These are phyloP conservation scores for Euspilapteryx auroguttella DNA, from an alignment of 2,888 invertebrate genomes.

Conservation along the genomic window DNA sequence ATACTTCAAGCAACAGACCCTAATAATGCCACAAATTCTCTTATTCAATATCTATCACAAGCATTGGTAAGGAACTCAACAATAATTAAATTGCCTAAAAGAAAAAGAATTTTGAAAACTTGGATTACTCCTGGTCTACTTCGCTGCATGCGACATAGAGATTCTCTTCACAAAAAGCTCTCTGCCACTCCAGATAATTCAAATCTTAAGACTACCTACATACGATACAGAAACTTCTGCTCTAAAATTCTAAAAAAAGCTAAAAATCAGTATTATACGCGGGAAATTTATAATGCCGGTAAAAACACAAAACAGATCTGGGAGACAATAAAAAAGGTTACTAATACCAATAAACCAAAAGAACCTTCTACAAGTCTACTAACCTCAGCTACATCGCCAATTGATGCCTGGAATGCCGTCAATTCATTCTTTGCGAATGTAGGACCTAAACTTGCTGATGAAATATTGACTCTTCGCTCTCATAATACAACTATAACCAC, in stretches of 20 bases:
- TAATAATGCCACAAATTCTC: not conserved
- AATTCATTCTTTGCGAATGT: not conserved
- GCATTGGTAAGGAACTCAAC: not conserved
- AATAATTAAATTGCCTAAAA: not conserved
- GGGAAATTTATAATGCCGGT: not conserved
- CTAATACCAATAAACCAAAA: not conserved
- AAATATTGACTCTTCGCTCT: not conserved
- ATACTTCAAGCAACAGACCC: not conserved
- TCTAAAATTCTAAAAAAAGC: not conserved
- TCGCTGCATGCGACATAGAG: not conserved
- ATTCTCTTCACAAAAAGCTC: not conserved
- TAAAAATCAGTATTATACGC: not conserved
- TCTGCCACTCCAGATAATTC: not conserved
- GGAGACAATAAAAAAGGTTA: not conserved
- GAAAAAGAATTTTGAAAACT: not conserved
- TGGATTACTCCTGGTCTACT: not conserved
- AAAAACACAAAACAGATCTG: not conserved
- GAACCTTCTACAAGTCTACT: not conserved
- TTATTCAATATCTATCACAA: not conserved
- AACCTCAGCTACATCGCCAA: not conserved
- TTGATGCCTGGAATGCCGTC: not conserved
- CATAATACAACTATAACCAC: too few relatives aligned
- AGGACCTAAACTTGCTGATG: not conserved
- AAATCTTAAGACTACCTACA: not conserved
- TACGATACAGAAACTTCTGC: not conserved